Percentiles rank a stretch among this genome's conserved stretches.
These are phyloP conservation scores for Sylvilagus floridanus DNA, from an alignment of 2,797 vertebrate species.

Conservation along the genomic window DNA sequence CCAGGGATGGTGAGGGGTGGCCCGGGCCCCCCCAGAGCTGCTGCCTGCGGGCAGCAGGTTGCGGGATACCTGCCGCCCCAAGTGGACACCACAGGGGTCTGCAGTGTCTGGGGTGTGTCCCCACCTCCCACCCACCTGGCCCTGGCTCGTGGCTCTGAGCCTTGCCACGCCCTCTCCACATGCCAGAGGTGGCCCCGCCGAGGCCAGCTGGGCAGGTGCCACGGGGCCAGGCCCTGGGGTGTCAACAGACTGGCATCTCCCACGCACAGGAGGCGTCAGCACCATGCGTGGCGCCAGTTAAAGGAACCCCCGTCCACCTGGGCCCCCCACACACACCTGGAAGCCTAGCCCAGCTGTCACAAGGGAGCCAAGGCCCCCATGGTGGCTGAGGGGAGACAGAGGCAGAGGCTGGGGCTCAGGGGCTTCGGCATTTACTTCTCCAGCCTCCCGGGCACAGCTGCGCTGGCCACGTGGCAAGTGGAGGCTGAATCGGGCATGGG, in stretches of 20 bases:
- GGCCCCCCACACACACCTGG: background rate
- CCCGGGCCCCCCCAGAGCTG: background rate
- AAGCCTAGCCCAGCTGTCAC: background rate
- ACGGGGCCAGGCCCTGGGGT: background rate
- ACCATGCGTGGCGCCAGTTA: background rate
- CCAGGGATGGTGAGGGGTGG: fast-evolving
- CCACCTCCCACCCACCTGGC: background rate
- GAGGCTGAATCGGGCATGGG: fast-evolving
- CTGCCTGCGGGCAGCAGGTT: background rate
- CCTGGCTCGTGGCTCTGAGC: background rate
- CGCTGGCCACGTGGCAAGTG: background rate
- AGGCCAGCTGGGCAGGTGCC: background rate
- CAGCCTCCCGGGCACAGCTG: background rate
- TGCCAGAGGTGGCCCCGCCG: background rate
- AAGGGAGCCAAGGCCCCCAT: no score
- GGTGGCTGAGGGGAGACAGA: fast-evolving
- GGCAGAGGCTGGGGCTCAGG: background rate
- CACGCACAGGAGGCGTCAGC: background rate
- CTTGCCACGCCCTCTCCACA: background rate
- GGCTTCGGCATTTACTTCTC: fast-evolving
- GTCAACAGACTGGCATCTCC: background rate
- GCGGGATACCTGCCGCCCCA: no score
- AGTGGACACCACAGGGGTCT: fast-evolving
- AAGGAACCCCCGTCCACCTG: background rate
- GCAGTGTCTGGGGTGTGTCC: fast-evolving